Evolutionary conservation across 2,888 invertebrate genomes (phyloP).

Genomic region (Hirtodrosophila cameraria): DNA sequence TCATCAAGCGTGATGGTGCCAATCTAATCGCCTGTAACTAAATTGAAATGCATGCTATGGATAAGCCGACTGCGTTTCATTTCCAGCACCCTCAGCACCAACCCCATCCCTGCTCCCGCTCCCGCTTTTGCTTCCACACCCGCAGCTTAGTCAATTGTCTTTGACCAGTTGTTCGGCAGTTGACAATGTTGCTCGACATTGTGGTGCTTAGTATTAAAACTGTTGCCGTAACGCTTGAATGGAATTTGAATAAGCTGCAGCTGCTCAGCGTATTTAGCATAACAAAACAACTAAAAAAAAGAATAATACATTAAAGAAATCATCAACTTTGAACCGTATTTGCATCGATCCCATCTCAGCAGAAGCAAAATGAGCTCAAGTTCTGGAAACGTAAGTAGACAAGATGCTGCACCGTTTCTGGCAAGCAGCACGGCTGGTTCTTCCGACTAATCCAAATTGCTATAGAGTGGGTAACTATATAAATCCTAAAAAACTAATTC

Average conservation of each 20-base stretch:
- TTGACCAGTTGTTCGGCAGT: constrained; percentile 10
- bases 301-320: neutral
- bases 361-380: constrained; percentile 30
- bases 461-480: constrained; percentile 10
- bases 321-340: constrained; percentile 43
- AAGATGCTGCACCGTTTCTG: constrained; percentile 31
- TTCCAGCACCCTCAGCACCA: too few species aligned
- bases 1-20: constrained; percentile 31
- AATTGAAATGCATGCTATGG: constrained; percentile 39
- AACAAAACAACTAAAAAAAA: constrained; percentile 1
- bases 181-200: constrained; percentile 26
- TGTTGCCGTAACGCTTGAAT: constrained; percentile 29
- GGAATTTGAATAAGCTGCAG: constrained; percentile 36
- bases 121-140: neutral
- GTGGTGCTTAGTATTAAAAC: constrained; percentile 17
- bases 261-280: neutral
- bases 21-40: constrained; percentile 50
- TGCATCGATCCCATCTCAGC: constrained; percentile 9
- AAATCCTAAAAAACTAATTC: constrained; percentile 9
- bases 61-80: neutral
- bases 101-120: neutral
- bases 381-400: constrained; percentile 45
- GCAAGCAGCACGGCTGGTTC: constrained; percentile 1
- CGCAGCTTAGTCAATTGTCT: constrained; percentile 37
- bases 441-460: constrained; percentile 7